Evolutionary conservation across 2,113 vertebrate species (phyloP).

Genomic region (Odocoileus virginianus): DNA sequence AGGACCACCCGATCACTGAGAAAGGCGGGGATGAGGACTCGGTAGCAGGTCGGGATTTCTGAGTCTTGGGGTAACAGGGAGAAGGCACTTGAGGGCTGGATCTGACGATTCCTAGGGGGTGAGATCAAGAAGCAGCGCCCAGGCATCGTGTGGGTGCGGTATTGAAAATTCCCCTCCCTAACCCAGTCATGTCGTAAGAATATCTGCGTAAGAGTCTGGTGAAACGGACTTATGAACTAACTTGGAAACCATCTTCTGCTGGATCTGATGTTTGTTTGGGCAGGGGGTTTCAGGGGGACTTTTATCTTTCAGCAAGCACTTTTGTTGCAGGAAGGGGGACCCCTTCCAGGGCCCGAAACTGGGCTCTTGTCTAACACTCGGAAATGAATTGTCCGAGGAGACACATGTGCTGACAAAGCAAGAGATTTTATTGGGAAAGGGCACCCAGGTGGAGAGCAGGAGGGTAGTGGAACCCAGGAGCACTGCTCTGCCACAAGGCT

Average conservation of each 20-base stretch:
- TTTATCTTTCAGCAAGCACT: not conserved
- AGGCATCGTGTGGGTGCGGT: not conserved
- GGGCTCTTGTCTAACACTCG: too few relatives aligned
- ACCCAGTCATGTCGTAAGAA: not conserved
- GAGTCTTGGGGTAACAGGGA: not conserved
- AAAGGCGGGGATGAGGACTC: not conserved
- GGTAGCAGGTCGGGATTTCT: not conserved
- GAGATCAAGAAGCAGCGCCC: not conserved
- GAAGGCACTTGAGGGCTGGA: not conserved
- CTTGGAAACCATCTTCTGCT: not conserved
- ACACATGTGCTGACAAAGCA: too few relatives aligned
- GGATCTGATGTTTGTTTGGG: not conserved
- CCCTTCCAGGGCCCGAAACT: too few relatives aligned
- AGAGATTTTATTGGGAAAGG: too few relatives aligned
- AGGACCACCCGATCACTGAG: not conserved
- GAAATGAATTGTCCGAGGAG: too few relatives aligned
- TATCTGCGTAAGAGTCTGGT: not conserved
- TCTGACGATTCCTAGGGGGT: not conserved
- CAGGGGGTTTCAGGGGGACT: not conserved
- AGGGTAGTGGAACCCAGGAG: too few relatives aligned
- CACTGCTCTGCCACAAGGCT: too few relatives aligned
- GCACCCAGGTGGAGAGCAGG: too few relatives aligned
- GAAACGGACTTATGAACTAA: not conserved
- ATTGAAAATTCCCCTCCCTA: not conserved
- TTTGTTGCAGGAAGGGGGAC: not conserved